Evolutionary conservation across 2,888 invertebrate species (phyloP), one percentile per base, ranked within the genome.

Genomic region (Drosophila parthenogenetica): DNA sequence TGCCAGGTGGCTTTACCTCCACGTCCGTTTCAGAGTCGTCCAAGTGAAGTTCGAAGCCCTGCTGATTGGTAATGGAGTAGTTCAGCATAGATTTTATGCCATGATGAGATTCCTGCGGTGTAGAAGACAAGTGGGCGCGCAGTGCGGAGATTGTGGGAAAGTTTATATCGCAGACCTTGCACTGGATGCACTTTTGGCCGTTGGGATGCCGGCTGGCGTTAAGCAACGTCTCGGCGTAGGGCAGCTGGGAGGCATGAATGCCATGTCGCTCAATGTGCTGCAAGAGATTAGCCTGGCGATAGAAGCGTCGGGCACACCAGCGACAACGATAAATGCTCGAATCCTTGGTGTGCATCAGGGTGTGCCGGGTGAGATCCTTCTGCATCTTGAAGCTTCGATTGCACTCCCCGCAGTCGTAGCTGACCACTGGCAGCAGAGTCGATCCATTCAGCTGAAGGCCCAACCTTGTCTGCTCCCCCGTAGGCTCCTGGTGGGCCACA

Each of bases 21-120:
- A 74, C 77, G 17, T 92, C 92, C 2, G 92, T 92, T 74, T 92
- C 92, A 1, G 92, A 92, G 73, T 92, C 92, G 8, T 90, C 90
- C 35, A 92, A 66, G 13, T 89, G 79, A 63, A 92, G 63, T 66
- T 92, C 92, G 42, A 87, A 91, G 19, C 92, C 92, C 37, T 87
- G 69, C 32, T 89, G 82, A 66, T 91, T 91, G 16, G 90, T 90
- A 17, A 91, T 91, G 0, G 92, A 91, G 73, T 92, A 92, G 69
- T 85, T 88, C n/a, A 81, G 64, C 59, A 80, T 25, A 1, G 91
- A 87, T 14, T 42, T 42, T 2, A 66, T 55, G 1, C 60, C 64
- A 53, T 88, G 81, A 64, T 90, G 87, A 7, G 68, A 71, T 1
- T 69, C 63, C 1, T 16, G 22, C 1, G 74, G 46, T 5, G 73